Conservation (phyloP, 2,888 invertebrate species). For the Muschampia plurimacula region DNA sequence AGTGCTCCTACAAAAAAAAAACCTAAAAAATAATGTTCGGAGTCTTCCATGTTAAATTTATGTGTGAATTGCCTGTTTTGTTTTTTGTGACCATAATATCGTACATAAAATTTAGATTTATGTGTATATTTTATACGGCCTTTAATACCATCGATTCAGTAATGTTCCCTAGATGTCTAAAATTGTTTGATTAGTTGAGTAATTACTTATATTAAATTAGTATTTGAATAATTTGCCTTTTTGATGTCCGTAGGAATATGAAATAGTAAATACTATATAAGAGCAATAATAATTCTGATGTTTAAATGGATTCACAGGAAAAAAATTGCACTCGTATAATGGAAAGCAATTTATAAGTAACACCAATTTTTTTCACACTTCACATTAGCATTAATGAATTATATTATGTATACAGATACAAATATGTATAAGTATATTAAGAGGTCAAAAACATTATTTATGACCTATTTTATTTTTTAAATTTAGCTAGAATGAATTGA, state of each 20-base stretch:
- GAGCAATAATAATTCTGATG: slow-evolving; percentile 15
- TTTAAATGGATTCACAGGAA: slow-evolving; percentile 23
- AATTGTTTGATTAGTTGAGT: slow-evolving; percentile 12
- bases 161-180: slow-evolving; percentile 19
- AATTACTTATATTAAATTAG: slow-evolving; percentile 18
- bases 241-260: slow-evolving; percentile 18
- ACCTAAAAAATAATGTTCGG: neutral
- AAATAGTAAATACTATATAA: slow-evolving; percentile 21
- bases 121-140: slow-evolving; percentile 9
- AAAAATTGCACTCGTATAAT: slow-evolving; percentile 22
- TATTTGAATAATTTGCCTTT: slow-evolving; percentile 28
- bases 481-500: slow-evolving; percentile 52
- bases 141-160: slow-evolving; percentile 12
- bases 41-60: slow-evolving; percentile 8
- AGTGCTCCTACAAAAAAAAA: neutral
- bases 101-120: neutral
- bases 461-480: slow-evolving; percentile 52
- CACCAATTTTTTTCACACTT: slow-evolving; percentile 52
- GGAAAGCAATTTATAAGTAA: slow-evolving; percentile 26
- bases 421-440: slow-evolving; percentile 54
- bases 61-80: neutral
- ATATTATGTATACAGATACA: slow-evolving; percentile 39
- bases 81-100: neutral
- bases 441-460: slow-evolving; percentile 54
- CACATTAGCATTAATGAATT: slow-evolving; percentile 61